Conservation (phyloP, 1,140 invertebrate species). For the Hyphantria cunea region DNA sequence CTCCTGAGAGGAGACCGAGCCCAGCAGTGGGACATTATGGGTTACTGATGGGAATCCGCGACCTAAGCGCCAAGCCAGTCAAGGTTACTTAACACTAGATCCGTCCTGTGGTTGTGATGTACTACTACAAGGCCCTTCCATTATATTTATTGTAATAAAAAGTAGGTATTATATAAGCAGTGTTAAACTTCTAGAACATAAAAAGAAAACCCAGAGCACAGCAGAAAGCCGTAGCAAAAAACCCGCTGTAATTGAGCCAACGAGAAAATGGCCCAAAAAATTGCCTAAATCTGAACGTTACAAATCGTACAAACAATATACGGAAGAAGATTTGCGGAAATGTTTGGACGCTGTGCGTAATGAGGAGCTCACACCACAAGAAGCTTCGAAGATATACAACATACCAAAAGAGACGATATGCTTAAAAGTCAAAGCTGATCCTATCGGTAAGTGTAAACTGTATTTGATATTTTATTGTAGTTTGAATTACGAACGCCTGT, state of each 20-base stretch:
- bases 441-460: slow-evolving; percentile 16
- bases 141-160: no score
- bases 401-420: slow-evolving; percentile 29
- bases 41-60: no score
- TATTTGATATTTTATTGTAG: slow-evolving; percentile 1
- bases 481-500: background rate
- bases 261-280: slow-evolving; percentile 41
- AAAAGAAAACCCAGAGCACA: no score
- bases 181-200: no score
- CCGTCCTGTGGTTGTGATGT: no score
- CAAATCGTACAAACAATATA: slow-evolving; percentile 49
- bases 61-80: no score
- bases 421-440: slow-evolving; percentile 1
- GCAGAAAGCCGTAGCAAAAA: background rate
- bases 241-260: background rate
- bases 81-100: no score
- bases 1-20: no score
- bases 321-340: slow-evolving; percentile 11
- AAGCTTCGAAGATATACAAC: slow-evolving; percentile 16
- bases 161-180: no score
- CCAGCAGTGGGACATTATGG: no score
- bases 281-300: slow-evolving; percentile 31
- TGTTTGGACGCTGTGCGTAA: slow-evolving; percentile 14
- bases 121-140: no score
- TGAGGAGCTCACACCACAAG: background rate